Evolutionary conservation across 2,797 vertebrate species (phyloP), one percentile per base, ranked within the genome.

Genomic region (Hylomyscus alleni): DNA sequence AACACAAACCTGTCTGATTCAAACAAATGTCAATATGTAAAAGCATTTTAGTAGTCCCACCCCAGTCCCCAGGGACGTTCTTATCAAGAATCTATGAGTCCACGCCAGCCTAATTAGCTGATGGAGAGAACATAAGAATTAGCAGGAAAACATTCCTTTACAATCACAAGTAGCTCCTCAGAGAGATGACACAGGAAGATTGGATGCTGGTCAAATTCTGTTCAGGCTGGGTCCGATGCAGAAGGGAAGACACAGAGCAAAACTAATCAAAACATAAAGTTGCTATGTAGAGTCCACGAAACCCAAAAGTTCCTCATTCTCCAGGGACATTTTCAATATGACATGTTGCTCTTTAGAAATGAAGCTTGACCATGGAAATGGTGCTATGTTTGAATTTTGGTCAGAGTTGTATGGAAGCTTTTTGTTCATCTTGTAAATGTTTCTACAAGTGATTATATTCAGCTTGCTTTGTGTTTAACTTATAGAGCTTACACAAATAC

Each of bases 51-150:
- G 83, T 54, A 90, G 85, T 90, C 67, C 65, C 82, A 87, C 47
- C 86, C 76, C 62, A 81, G 60, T 92, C 96, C 96, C 75, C 58
- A 96, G 96, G 92, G 97, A 97, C 83, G 75, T 75, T 96, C 91
- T 97, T 98, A 98, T 97, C 97, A 97, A 91, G 95, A 96, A 91
- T 95, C 91, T 72, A 26, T 34, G 89, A 94, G 50, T 95, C 62
- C 93, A 93, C 90, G 96, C 93, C 89, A 97, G 91, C 34, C 72
- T 88, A 96, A 95, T 97, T 97, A 97, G 81, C 22, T 94, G 89
- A 90, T 60, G 80, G 86, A 87, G 54, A 94, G 15, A 56, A 15
- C 62, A 13, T 50, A 96, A 88, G 91, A 93, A 86, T 94, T 94
- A 87, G 37, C 80, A 96, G 40, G 37, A 94, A 96, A 97, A 96